These are phyloP conservation scores for Cephalotes varians DNA, from an alignment of 2,888 invertebrate genomes.

Conservation along the genomic window DNA sequence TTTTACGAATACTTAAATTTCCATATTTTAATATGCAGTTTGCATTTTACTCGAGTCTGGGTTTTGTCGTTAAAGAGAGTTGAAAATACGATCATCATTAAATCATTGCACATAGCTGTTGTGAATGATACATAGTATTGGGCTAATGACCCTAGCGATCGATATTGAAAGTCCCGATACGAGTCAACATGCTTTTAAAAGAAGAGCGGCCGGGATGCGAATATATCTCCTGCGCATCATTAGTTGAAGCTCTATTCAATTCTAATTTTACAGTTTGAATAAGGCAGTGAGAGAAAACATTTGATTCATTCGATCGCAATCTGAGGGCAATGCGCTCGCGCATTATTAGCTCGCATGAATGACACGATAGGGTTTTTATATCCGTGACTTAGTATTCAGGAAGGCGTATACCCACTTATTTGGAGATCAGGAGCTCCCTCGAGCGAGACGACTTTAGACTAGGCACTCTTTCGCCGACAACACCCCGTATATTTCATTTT, in stretches of 20 bases:
- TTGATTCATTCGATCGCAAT: neutral
- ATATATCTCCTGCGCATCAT: neutral
- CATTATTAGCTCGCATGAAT: conserved; percentile 61
- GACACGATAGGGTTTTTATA: conserved; percentile 60
- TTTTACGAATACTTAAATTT: conserved; percentile 12
- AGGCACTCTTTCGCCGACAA: conserved; percentile 78
- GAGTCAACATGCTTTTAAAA: conserved; percentile 22
- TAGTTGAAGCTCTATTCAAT: conserved; percentile 8
- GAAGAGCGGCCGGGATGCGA: neutral
- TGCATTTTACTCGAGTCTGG: neutral
- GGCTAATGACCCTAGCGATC: conserved; percentile 40
- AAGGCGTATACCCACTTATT: conserved; percentile 85
- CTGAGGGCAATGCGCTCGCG: conserved; percentile 21
- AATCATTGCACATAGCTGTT: conserved; percentile 8
- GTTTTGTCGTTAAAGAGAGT: neutral
- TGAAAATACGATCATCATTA: conserved; percentile 25
- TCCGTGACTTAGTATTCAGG: conserved; percentile 83
- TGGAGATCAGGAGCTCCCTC: conserved; percentile 83
- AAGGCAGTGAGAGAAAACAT: conserved; percentile 11
- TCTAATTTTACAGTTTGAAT: conserved; percentile 29
- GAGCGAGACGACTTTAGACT: conserved; percentile 75
- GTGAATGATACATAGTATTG: conserved; percentile 22
- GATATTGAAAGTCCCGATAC: conserved; percentile 5
- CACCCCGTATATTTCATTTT: conserved; percentile 85
- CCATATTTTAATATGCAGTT: neutral